Conservation (phyloP, 2,797 vertebrate genomes). For the Xiphorhynchus erythropygius region DNA sequence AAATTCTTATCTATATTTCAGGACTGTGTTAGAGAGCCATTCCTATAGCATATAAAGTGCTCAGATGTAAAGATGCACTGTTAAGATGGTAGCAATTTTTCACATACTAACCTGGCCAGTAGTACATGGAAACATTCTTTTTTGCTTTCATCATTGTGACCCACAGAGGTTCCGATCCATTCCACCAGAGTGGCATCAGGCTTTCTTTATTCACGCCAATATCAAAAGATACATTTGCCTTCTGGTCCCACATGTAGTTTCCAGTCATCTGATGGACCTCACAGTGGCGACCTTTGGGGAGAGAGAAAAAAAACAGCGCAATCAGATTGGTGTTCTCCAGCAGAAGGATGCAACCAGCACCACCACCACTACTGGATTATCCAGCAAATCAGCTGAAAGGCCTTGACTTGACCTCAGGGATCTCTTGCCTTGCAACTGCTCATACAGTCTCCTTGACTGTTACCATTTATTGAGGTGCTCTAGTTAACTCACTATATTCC, state of each 20-base stretch:
- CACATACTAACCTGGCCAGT: constrained; percentile 91
- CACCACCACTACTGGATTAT: neutral
- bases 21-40: neutral
- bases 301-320: neutral
- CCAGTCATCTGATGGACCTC: constrained; percentile 93
- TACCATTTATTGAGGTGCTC: neutral
- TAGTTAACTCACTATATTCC: neutral
- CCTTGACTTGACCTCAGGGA: neutral
- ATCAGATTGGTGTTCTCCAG: neutral
- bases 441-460: neutral
- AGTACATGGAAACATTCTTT: constrained; percentile 90
- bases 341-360: neutral
- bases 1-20: neutral
- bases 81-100: neutral
- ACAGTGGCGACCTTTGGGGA: constrained; percentile 84
- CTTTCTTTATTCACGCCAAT: constrained; percentile 90
- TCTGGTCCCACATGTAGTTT: constrained; percentile 94
- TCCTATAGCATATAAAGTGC: neutral
- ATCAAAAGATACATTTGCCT: constrained; percentile 83
- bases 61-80: neutral
- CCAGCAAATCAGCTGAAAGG: neutral
- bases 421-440: neutral
- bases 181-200: constrained; percentile 89
- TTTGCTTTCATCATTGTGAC: constrained; percentile 88
- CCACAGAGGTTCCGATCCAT: constrained; percentile 94